Conservation (phyloP, 2,888 invertebrate species). For the Cerastis leucographa region DNA sequence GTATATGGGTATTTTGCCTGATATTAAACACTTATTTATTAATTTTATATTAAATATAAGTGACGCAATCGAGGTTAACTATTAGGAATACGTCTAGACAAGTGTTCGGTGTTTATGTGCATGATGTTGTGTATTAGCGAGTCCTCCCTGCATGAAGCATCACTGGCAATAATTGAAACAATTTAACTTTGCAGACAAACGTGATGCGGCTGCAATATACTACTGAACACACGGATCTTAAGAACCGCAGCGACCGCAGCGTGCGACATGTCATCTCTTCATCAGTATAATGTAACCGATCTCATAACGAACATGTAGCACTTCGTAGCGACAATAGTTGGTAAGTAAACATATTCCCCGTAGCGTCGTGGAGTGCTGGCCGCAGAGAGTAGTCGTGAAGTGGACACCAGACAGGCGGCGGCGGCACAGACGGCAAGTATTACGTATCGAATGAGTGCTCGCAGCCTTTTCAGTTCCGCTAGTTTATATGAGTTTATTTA, state of each 20-base stretch:
- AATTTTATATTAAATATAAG: no score
- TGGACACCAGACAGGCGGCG: neutral
- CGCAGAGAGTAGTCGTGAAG: neutral
- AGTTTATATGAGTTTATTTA: slow-evolving; percentile 61
- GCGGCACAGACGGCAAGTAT: slow-evolving; percentile 13
- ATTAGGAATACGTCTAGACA: neutral
- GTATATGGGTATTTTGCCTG: no score
- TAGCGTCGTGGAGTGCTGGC: neutral
- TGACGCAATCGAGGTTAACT: neutral
- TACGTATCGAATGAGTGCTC: neutral
- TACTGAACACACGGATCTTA: neutral
- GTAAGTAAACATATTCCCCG: slow-evolving; percentile 22
- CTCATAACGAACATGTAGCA: slow-evolving; percentile 35
- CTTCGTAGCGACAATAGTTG: slow-evolving; percentile 31
- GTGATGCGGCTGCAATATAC: slow-evolving; percentile 1
- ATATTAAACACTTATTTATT: no score
- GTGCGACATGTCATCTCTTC: slow-evolving; percentile 5
- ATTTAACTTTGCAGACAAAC: slow-evolving; percentile 40
- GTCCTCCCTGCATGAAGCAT: neutral
- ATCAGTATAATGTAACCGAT: slow-evolving; percentile 47
- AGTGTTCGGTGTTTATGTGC: neutral
- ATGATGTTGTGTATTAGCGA: neutral
- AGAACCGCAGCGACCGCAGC: neutral
- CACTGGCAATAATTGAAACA: neutral
- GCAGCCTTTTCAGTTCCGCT: slow-evolving; percentile 35